Conservation (phyloP, 2,888 invertebrate species). For the Melinaea marsaeus region DNA sequence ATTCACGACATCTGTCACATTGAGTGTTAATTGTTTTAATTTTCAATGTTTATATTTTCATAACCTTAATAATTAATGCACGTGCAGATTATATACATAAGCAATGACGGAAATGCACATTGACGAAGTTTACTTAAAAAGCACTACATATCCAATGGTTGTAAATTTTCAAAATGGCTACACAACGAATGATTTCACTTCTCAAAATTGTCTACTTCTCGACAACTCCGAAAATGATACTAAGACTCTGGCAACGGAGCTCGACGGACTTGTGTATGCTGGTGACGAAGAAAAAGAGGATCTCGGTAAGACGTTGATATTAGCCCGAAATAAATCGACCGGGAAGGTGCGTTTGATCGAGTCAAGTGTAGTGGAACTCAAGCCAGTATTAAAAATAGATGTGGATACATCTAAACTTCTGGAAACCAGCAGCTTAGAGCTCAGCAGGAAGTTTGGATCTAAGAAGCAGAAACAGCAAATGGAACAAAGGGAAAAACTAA, state of each 20-base stretch:
- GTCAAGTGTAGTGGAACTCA: constrained; percentile 47
- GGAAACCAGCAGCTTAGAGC: constrained; percentile 55
- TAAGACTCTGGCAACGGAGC: constrained; percentile 44
- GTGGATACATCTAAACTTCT: constrained; percentile 36
- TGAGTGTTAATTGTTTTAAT: too few species aligned
- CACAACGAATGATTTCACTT: constrained; percentile 45
- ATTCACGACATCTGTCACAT: too few species aligned
- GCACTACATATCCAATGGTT: constrained; percentile 44
- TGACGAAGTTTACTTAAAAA: constrained; percentile 52
- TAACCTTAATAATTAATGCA: constrained; percentile 18
- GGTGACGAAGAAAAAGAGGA: constrained; percentile 53
- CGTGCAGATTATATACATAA: constrained; percentile 14
- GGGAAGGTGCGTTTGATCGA: constrained; percentile 64
- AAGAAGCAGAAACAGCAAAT: constrained; percentile 78
- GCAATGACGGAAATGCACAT: constrained; percentile 54
- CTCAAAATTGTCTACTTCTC: constrained; percentile 43
- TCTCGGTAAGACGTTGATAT: constrained; percentile 50
- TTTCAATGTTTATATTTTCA: constrained; percentile 7
- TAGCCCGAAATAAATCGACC: constrained; percentile 52
- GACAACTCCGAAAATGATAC: constrained; percentile 40
- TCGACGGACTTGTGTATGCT: constrained; percentile 50
- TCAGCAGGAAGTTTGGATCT: constrained; percentile 81
- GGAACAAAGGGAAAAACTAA: constrained; percentile 79
- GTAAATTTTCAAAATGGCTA: constrained; percentile 65
- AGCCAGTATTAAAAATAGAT: constrained; percentile 45